Conservation (phyloP, 2,113 vertebrate genomes). For the Eonycteris spelaea region DNA sequence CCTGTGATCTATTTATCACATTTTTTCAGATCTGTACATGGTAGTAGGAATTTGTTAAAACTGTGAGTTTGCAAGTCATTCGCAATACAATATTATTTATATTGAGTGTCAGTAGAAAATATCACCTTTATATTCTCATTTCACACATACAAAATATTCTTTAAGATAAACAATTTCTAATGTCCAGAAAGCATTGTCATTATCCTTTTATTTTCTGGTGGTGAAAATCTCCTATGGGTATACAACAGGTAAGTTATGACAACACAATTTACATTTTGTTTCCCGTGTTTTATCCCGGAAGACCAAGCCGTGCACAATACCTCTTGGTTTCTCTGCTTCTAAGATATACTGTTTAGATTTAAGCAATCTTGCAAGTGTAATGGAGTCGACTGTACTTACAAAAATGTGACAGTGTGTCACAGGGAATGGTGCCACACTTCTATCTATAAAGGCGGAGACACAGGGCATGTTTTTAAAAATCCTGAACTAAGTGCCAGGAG, state of each 20-base stretch:
- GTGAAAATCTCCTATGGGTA: background rate
- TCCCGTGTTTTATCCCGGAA: conserved; percentile 5
- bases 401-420: conserved; percentile 18
- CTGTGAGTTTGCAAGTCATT: background rate
- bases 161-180: background rate
- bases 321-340: background rate
- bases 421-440: background rate
- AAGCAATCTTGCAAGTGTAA: background rate
- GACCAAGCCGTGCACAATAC: background rate
- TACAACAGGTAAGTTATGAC: background rate
- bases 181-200: background rate
- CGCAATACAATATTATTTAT: background rate
- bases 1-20: background rate
- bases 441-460: background rate
- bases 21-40: background rate
- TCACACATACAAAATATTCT: background rate
- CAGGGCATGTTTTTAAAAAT: background rate
- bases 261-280: background rate
- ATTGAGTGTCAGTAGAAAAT: background rate
- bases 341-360: background rate
- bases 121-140: conserved; percentile 26
- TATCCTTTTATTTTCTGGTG: background rate
- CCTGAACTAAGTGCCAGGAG: background rate
- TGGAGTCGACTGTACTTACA: background rate
- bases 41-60: background rate